Base-by-base conservation (phyloP, 1,140 invertebrate genomes). In the Cryptotermes secundus region DNA sequence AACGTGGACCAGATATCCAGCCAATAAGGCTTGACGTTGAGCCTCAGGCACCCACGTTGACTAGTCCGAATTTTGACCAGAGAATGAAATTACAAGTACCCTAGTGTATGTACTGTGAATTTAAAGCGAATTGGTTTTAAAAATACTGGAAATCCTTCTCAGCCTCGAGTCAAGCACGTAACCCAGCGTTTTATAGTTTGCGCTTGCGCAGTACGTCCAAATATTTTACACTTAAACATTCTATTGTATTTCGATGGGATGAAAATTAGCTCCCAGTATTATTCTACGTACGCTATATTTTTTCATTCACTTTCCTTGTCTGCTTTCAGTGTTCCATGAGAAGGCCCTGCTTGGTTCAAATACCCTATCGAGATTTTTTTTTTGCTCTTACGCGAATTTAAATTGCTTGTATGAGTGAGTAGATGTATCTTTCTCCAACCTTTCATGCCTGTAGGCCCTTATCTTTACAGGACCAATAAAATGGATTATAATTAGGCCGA, bases 81-180 rank as follows among this genome's bases (percentile, higher is more conserved):
- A n/a, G 59, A 72, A 72, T 72, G 59, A 72, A 72, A 72, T 72
- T 72, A 72, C 59, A 72, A 72, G 59, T 72, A 31, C 59, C 59
- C 59, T 31, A 31, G 26, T 72, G 59, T 72, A 31, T 72, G 59
- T 72, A 72, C 59, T 72, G 59, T 72, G 59, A 72, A 72, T 72
- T 72, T 26, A 72, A 72, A 72, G 59, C 59, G 59, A 72, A 72
- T 72, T 72, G 59, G 31, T 72, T 72, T 72, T 10, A 31, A 72
- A 72, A 72, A 72, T 72, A 31, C 59, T 72, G 26, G 59, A 72
- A 72, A 72, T 31, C 59, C 59, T 72, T 72, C 59, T 72, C 59
- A 72, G n/a, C n/a, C 59, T 31, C 59, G 14, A 31, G 59, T 72
- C 26, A 3, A 31, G 59, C 59, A 72, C n/a, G 59, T 72, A n/a